phyloP scores from a whole-genome alignment of 2,797 vertebrate species.

The Artibeus lituratus region DNA sequence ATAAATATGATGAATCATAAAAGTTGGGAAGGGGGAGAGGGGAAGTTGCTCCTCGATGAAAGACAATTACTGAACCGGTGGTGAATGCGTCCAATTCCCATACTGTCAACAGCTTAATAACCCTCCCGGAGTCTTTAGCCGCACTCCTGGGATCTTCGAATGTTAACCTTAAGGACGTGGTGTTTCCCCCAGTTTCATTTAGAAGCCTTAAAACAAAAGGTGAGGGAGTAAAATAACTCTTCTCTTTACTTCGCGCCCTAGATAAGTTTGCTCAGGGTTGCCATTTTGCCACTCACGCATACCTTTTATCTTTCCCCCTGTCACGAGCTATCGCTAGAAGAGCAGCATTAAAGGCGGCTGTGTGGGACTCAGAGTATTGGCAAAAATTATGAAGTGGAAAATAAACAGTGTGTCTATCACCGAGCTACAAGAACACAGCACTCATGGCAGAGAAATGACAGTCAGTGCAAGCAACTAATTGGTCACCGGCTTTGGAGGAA shows the following conservation, averaged over 20 bases:
- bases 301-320: conserved; percentile 51
- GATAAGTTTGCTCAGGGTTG: conserved; percentile 32
- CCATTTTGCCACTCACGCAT: conserved; percentile 6
- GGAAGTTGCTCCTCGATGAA: conserved; percentile 89
- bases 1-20: conserved; percentile 99
- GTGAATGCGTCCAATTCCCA: conserved; percentile 91
- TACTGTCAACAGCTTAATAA: conserved; percentile 93
- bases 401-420: conserved; percentile 53
- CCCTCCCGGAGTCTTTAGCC: conserved; percentile 78
- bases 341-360: background rate
- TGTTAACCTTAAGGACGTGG: conserved; percentile 53
- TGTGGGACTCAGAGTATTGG: background rate
- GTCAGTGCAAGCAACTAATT: conserved; percentile 49
- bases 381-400: conserved; percentile 25
- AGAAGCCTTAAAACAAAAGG: conserved; percentile 49
- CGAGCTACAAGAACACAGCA: background rate
- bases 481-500: conserved; percentile 21
- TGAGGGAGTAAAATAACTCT: conserved; percentile 17
- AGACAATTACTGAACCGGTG: conserved; percentile 96
- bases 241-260: conserved; percentile 56
- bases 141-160: conserved; percentile 70
- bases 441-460: conserved; percentile 24
- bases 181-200: conserved; percentile 51
- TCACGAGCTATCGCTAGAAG: background rate
- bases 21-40: conserved; percentile 84